Conservation (phyloP, 1,140 invertebrate genomes). For the Hycleus cichorii region DNA sequence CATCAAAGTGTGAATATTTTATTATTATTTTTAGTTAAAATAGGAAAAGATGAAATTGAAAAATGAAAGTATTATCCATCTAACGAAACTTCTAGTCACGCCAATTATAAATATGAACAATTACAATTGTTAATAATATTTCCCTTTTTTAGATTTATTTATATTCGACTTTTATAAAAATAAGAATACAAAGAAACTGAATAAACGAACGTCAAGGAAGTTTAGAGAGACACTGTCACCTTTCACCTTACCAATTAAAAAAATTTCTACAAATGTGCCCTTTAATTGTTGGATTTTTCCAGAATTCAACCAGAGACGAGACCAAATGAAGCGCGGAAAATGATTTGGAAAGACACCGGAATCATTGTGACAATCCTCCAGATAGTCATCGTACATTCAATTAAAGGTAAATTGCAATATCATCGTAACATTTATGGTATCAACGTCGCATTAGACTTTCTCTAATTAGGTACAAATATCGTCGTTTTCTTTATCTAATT, state of each 20-base stretch:
- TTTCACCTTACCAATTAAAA: too few species aligned
- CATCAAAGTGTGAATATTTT: neutral
- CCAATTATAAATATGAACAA: neutral
- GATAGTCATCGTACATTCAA: slow-evolving; percentile 8
- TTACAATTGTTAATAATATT: neutral
- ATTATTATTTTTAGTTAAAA: neutral
- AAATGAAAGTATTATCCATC: neutral
- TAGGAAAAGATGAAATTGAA: neutral
- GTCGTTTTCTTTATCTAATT: neutral
- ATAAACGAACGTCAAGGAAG: too few species aligned
- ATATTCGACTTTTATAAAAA: too few species aligned
- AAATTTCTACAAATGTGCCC: too few species aligned
- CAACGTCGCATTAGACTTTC: neutral
- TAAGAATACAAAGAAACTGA: too few species aligned
- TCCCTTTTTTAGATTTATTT: neutral
- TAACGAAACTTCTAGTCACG: neutral
- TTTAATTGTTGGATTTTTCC: neutral
- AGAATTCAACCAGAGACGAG: neutral
- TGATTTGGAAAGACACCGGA: neutral
- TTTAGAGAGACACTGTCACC: too few species aligned
- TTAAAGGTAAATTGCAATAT: slow-evolving; percentile 1
- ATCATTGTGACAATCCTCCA: neutral
- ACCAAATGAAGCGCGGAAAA: slow-evolving; percentile 11
- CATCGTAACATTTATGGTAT: neutral
- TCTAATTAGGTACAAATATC: neutral